A percentile compares a stretch with the other conserved stretches of the same genome.
These are phyloP conservation scores for Poecilus cupreus DNA, from an alignment of 2,888 invertebrate species.

Conservation along the genomic window DNA sequence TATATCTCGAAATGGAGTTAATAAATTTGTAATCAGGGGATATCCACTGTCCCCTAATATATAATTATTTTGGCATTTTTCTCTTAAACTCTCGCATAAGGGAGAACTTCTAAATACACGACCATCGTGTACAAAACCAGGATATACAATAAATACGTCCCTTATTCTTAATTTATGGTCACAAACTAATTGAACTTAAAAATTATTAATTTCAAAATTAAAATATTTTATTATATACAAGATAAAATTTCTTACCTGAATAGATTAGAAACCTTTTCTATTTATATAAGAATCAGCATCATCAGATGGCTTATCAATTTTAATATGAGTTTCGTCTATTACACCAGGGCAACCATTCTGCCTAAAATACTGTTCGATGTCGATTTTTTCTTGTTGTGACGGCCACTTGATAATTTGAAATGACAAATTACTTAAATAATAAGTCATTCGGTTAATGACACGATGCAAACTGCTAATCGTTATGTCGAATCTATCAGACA, in stretches of 20 bases:
- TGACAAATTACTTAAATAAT: too few relatives aligned
- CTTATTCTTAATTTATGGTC: constrained; percentile 49
- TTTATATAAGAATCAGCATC: constrained; percentile 58
- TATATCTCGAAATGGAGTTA: constrained; percentile 61
- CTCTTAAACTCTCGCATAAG: constrained; percentile 46
- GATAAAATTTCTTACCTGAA: constrained; percentile 45
- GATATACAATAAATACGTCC: constrained; percentile 61
- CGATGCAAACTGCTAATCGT: too few relatives aligned
- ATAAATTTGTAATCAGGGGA: constrained; percentile 59
- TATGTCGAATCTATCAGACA: too few relatives aligned
- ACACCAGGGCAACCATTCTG: too few relatives aligned
- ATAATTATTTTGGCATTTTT: constrained; percentile 61
- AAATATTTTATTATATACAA: constrained; percentile 57
- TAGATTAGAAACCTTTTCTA: constrained; percentile 57
- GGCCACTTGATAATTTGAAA: too few relatives aligned
- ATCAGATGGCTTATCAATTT: neutral
- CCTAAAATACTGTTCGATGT: too few relatives aligned
- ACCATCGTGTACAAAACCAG: constrained; percentile 63
- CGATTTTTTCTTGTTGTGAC: too few relatives aligned
- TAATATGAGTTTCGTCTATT: too few relatives aligned
- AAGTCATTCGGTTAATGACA: too few relatives aligned
- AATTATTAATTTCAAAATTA: too few relatives aligned
- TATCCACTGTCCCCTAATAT: constrained; percentile 63
- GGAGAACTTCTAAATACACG: constrained; percentile 60
- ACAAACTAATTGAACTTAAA: constrained; percentile 60